A percentile compares a stretch with the other conserved stretches of the same genome.
These are phyloP conservation scores for Ovibos moschatus DNA, from an alignment of 2,113 vertebrate species.

Conservation along the genomic window DNA sequence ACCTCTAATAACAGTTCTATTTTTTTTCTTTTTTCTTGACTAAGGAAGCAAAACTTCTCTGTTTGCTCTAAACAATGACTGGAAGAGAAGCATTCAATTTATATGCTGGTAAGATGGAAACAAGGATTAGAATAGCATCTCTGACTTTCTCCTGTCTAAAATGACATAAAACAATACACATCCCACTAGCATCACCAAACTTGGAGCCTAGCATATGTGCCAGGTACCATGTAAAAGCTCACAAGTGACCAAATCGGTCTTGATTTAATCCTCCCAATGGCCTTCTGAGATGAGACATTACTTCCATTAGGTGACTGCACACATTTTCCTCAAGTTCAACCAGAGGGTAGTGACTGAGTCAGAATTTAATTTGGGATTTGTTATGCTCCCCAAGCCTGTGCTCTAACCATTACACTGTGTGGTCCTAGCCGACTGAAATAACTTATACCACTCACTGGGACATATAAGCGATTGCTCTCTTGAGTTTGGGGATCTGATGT, in stretches of 20 bases:
- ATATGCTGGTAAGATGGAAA: neutral
- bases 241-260: rapidly evolving
- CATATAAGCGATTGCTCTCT: neutral
- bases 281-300: neutral
- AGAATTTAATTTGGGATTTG: neutral
- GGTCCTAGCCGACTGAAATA: neutral
- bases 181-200: neutral
- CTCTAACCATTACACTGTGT: neutral
- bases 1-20: neutral
- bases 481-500: neutral
- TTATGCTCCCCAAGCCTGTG: rapidly evolving
- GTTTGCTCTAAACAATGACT: neutral
- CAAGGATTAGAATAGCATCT: neutral
- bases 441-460: neutral
- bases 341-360: neutral
- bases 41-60: neutral
- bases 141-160: neutral
- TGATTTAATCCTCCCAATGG: neutral
- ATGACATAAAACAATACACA: neutral
- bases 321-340: neutral
- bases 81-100: neutral
- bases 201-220: neutral
- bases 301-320: neutral
- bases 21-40: neutral
- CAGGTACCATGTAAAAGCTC: neutral